Conservation (phyloP, 2,113 vertebrate species). For the Pycnonotus jocosus region DNA sequence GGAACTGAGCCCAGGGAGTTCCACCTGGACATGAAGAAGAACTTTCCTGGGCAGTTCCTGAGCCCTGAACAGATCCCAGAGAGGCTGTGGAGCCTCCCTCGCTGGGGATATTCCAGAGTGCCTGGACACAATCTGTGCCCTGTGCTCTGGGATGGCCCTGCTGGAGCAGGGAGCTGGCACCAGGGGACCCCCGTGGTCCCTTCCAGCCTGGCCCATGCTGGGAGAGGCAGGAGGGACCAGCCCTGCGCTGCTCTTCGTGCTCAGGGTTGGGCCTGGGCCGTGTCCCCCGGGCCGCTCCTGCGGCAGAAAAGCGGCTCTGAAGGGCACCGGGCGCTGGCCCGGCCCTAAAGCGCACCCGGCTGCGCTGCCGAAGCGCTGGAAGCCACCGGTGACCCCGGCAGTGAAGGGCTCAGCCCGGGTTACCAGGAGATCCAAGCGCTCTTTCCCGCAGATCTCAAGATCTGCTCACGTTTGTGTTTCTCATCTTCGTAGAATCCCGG, state of each 20-base stretch:
- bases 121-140: accelerated
- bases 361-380: background rate
- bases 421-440: background rate
- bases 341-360: accelerated
- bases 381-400: background rate
- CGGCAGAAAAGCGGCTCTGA: background rate
- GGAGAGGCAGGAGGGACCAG: background rate
- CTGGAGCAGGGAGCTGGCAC: background rate
- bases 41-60: background rate
- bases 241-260: no score
- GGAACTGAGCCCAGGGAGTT: background rate
- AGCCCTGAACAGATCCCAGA: background rate
- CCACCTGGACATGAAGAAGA: background rate
- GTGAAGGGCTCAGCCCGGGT: background rate
- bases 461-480: background rate
- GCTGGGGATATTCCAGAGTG: background rate
- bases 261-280: background rate
- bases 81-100: background rate
- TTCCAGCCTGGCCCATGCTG: background rate
- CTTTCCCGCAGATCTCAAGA: background rate
- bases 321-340: background rate
- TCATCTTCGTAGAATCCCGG: background rate
- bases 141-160: background rate
- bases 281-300: no score
- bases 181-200: accelerated